These are phyloP conservation scores for Altica lythri DNA, from an alignment of 2,888 invertebrate genomes.

Conservation along the genomic window DNA sequence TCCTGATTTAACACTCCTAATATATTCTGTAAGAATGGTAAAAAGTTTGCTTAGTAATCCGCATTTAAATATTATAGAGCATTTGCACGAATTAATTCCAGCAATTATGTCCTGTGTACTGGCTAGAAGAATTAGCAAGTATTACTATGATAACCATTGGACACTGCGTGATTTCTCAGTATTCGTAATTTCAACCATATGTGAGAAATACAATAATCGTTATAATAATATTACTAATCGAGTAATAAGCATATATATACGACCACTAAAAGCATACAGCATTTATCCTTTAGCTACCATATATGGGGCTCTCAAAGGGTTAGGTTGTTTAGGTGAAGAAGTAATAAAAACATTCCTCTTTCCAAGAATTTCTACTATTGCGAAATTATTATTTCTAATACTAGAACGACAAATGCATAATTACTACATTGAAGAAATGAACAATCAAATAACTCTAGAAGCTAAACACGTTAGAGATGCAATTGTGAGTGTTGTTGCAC, in stretches of 20 bases:
- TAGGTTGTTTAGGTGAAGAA: constrained; percentile 46
- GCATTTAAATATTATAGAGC: constrained; percentile 38
- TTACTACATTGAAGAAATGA: constrained; percentile 36
- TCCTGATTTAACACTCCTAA: constrained; percentile 46
- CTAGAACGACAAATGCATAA: constrained; percentile 38
- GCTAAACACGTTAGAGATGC: constrained; percentile 44
- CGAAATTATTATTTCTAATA: constrained; percentile 40
- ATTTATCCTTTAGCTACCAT: constrained; percentile 43
- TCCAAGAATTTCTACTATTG: constrained; percentile 41
- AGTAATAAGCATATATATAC: constrained; percentile 43
- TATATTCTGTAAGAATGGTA: constrained; percentile 46
- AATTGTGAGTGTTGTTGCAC: constrained; percentile 40
- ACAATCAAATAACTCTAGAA: constrained; percentile 42
- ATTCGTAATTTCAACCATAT: constrained; percentile 43
- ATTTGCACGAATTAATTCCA: constrained; percentile 45
- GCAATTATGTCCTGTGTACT: constrained; percentile 45
- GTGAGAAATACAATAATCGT: constrained; percentile 40
- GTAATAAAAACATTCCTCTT: constrained; percentile 40
- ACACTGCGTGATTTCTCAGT: constrained; percentile 48
- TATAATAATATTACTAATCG: constrained; percentile 45
- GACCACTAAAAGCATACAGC: constrained; percentile 39
- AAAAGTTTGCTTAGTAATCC: constrained; percentile 46
- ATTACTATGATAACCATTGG: constrained; percentile 50
- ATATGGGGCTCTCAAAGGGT: constrained; percentile 48
- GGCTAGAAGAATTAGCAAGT: constrained; percentile 45